Conservation (phyloP, 2,797 vertebrate genomes). For the Tachyglossus aculeatus region DNA sequence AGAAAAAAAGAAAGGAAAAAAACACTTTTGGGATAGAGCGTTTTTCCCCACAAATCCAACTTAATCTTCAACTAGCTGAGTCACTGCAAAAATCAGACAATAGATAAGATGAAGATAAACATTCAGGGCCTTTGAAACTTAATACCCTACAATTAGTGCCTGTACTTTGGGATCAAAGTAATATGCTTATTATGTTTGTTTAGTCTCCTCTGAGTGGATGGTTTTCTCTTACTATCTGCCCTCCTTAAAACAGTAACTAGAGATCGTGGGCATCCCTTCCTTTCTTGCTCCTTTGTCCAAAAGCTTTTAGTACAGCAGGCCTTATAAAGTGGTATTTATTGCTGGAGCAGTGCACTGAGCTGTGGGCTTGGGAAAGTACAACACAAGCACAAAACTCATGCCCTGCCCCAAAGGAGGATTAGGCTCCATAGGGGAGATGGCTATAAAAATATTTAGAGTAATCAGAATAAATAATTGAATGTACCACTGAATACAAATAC, state of each 20-base stretch:
- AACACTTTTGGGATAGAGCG: not conserved
- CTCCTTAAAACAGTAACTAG: not conserved
- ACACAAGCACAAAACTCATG: too few species aligned
- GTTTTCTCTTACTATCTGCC: not conserved
- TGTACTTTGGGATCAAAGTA: not conserved
- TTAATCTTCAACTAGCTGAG: not conserved
- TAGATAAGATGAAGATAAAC: not conserved
- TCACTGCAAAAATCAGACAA: not conserved
- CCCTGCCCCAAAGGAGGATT: too few species aligned
- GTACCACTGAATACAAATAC: too few species aligned
- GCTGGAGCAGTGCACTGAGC: too few species aligned
- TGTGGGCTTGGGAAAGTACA: too few species aligned
- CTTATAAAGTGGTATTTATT: too few species aligned
- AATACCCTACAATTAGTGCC: not conserved
- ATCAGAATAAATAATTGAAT: too few species aligned
- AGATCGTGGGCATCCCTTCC: not conserved
- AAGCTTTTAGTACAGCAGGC: too few species aligned
- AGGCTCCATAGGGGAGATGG: too few species aligned
- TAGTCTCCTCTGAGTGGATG: not conserved
- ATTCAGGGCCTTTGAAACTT: slow-evolving; percentile 3
- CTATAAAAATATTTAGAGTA: too few species aligned
- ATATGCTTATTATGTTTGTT: not conserved
- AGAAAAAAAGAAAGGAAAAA: too few species aligned
- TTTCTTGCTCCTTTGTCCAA: not conserved
- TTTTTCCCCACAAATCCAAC: slow-evolving; percentile 1